These are phyloP conservation scores for Peucedramus taeniatus DNA, from an alignment of 2,113 vertebrate genomes.

Conservation along the genomic window DNA sequence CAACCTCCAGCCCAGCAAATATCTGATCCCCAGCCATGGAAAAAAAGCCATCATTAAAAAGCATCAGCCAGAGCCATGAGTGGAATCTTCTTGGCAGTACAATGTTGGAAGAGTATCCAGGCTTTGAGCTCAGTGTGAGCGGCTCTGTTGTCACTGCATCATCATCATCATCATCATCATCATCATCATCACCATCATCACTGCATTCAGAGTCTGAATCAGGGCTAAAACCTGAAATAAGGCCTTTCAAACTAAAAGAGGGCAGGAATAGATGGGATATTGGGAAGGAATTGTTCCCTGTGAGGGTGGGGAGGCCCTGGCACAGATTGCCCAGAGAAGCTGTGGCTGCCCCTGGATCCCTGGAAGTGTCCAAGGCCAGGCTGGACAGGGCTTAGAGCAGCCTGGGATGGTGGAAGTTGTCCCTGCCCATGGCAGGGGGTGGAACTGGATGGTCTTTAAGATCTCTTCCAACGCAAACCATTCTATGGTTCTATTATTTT, in stretches of 20 bases:
- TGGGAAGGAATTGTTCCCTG: rapidly evolving
- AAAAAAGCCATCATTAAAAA: not conserved
- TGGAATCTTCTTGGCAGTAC: not conserved
- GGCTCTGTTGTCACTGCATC: rapidly evolving
- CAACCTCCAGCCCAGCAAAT: not conserved
- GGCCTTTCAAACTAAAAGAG: not conserved
- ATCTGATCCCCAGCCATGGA: not conserved
- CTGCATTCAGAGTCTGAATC: not conserved
- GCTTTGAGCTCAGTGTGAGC: not conserved
- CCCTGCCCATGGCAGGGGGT: not conserved
- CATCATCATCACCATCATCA: rapidly evolving
- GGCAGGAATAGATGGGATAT: not conserved
- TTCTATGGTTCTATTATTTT: not conserved
- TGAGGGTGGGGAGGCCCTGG: rapidly evolving
- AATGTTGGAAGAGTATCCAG: not conserved
- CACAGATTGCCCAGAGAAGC: rapidly evolving
- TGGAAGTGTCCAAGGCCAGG: not conserved
- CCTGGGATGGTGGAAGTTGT: not conserved
- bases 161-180: not conserved
- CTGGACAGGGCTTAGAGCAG: not conserved
- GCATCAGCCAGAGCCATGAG: not conserved
- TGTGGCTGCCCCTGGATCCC: not conserved
- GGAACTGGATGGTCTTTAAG: rapidly evolving
- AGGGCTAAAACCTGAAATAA: not conserved
- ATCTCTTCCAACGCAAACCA: not conserved